Evolutionary conservation across 92 coral and sea anemone species (phyloP).

Genomic region (Siderastrea siderea): DNA sequence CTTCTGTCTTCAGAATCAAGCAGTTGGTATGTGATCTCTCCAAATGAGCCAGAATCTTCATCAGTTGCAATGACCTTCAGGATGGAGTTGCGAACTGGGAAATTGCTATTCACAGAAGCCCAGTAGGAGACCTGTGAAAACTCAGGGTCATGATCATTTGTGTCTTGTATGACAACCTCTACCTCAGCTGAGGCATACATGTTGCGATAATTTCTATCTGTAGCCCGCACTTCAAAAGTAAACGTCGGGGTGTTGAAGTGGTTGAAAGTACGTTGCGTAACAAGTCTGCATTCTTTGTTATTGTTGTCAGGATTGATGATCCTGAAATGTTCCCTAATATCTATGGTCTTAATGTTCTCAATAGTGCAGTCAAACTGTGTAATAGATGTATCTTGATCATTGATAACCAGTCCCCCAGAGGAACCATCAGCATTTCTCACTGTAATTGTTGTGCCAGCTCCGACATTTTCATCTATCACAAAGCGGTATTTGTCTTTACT

Average conservation of each 20-base stretch:
- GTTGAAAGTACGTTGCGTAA: constrained; percentile 63
- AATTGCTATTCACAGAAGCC: constrained; percentile 75
- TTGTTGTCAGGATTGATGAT: constrained; percentile 19
- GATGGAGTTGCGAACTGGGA: constrained; percentile 59
- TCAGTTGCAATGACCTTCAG: constrained; percentile 78
- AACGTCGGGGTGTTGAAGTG: constrained; percentile 65
- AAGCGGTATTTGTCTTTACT: constrained; percentile 37
- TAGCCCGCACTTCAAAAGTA: constrained; percentile 79
- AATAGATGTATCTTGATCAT: constrained; percentile 64
- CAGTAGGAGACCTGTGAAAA: constrained; percentile 76
- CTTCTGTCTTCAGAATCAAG: constrained; percentile 27
- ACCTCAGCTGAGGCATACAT: constrained; percentile 85
- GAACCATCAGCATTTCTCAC: constrained; percentile 32
- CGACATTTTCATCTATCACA: constrained; percentile 45
- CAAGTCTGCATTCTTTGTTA: constrained; percentile 71
- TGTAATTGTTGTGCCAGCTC: constrained; percentile 52
- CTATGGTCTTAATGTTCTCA: constrained; percentile 60
- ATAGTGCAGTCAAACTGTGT: constrained; percentile 75
- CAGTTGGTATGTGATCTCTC: constrained; percentile 82
- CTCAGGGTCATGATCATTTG: constrained; percentile 78
- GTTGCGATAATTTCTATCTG: constrained; percentile 72
- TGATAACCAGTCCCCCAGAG: constrained; percentile 64
- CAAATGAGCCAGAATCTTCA: constrained; percentile 81
- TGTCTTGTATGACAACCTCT: constrained; percentile 71
- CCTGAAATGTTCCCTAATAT: constrained; percentile 54